phyloP scores from a whole-genome alignment of 2,888 invertebrate species.

The Eilema caniola region DNA sequence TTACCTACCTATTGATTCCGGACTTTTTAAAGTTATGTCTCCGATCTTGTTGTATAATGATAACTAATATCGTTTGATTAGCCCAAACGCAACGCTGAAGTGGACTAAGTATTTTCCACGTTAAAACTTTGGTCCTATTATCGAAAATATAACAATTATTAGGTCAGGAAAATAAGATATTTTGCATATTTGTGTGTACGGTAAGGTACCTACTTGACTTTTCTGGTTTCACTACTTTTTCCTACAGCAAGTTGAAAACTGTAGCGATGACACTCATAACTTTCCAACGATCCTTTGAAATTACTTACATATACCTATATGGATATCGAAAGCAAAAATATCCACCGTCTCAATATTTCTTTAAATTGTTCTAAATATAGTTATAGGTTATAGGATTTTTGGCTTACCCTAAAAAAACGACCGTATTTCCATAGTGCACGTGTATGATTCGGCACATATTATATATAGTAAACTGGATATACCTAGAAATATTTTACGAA shows the following conservation, averaged over 20 bases:
- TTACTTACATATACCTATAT: not conserved
- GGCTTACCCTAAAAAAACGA: not conserved
- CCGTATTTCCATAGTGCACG: not conserved
- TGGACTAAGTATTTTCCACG: not conserved
- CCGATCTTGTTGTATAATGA: not conserved
- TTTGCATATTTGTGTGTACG: not conserved
- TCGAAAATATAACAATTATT: not conserved
- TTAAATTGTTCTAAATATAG: not conserved
- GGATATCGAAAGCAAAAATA: not conserved
- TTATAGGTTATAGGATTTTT: not conserved
- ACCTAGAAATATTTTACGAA: not conserved
- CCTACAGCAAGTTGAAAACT: conserved; percentile 13
- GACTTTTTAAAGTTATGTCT: not conserved
- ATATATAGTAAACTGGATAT: not conserved
- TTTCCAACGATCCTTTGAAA: not conserved
- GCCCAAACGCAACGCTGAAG: not conserved
- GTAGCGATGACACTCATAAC: not conserved
- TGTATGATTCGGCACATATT: not conserved
- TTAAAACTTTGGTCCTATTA: not conserved
- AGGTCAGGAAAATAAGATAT: not conserved
- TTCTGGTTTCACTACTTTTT: conserved; percentile 1
- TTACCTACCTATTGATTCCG: too few species aligned
- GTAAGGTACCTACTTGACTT: not conserved
- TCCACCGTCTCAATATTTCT: not conserved
- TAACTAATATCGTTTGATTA: not conserved